phyloP scores from a whole-genome alignment of 2,888 invertebrate genomes.

The Xanthia togata region DNA sequence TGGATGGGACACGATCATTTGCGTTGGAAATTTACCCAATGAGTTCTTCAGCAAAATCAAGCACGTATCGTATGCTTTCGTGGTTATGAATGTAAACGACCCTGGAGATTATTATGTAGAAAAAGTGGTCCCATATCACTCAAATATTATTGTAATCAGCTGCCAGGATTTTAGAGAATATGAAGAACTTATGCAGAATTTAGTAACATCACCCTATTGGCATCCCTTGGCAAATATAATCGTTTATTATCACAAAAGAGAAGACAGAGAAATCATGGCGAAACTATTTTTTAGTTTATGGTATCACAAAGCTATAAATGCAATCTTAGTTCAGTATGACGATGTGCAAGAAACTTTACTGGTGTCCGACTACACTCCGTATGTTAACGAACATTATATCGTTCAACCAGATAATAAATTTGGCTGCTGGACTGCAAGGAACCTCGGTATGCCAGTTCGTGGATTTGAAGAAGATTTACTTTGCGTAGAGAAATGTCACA shows the following conservation, averaged over 20 bases:
- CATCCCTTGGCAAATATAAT: constrained; percentile 80
- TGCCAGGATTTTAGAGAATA: constrained; percentile 74
- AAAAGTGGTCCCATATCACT: constrained; percentile 74
- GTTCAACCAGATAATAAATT: constrained; percentile 67
- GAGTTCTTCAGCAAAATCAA: constrained; percentile 72
- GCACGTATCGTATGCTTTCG: constrained; percentile 70
- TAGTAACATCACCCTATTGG: constrained; percentile 76
- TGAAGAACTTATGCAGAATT: constrained; percentile 75
- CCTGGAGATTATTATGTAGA: constrained; percentile 74
- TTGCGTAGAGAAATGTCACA: constrained; percentile 78
- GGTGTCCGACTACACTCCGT: constrained; percentile 77
- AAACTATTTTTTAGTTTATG: constrained; percentile 81
- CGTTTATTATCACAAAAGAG: constrained; percentile 73
- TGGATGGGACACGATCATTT: constrained; percentile 79
- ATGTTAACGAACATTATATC: constrained; percentile 71
- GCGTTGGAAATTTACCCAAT: constrained; percentile 78
- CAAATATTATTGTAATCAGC: constrained; percentile 76
- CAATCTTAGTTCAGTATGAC: constrained; percentile 76
- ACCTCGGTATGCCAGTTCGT: constrained; percentile 75
- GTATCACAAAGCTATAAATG: constrained; percentile 79
- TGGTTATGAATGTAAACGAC: constrained; percentile 68
- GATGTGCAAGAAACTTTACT: constrained; percentile 66
- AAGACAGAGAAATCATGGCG: constrained; percentile 68
- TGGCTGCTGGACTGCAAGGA: constrained; percentile 80
- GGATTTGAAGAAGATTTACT: constrained; percentile 73